These are phyloP conservation scores for Channa argus DNA, from an alignment of 2,113 vertebrate species.

Conservation along the genomic window DNA sequence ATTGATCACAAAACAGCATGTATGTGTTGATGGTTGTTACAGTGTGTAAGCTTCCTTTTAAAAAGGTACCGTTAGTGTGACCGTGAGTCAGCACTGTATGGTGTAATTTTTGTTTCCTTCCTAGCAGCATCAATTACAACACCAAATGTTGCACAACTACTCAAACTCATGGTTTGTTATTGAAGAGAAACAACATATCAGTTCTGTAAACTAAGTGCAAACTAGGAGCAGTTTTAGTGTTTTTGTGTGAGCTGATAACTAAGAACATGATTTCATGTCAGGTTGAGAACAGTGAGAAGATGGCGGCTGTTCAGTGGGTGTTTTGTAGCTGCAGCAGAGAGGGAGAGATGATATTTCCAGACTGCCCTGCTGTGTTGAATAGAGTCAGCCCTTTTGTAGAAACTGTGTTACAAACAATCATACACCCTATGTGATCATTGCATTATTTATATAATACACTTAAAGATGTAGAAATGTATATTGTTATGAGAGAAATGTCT, in stretches of 20 bases:
- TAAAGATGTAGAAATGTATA: too few relatives aligned
- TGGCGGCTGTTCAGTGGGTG: constrained; percentile 6
- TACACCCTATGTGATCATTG: too few relatives aligned
- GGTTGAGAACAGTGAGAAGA: constrained; percentile 25
- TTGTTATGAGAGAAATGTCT: too few relatives aligned
- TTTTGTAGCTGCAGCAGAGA: constrained; percentile 16
- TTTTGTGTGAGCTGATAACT: constrained; percentile 9
- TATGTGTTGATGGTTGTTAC: neutral
- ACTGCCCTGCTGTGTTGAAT: neutral
- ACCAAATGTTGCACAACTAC: neutral
- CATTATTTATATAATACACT: too few relatives aligned
- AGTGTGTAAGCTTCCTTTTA: neutral
- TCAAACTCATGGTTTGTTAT: too few relatives aligned
- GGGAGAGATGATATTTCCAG: constrained; percentile 1
- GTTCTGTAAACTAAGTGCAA: too few relatives aligned
- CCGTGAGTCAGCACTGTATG: neutral
- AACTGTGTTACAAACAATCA: too few relatives aligned
- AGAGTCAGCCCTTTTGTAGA: too few relatives aligned
- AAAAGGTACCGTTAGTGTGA: neutral
- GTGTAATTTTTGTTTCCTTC: neutral
- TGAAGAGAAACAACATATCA: too few relatives aligned
- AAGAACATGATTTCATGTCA: constrained; percentile 15
- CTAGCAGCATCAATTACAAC: neutral
- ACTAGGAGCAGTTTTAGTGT: neutral
- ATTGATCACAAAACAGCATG: too few relatives aligned